A percentile compares a stretch with the other conserved stretches of the same genome.
These are phyloP conservation scores for Colletes collaris DNA, from an alignment of 2,888 invertebrate species.

Conservation along the genomic window DNA sequence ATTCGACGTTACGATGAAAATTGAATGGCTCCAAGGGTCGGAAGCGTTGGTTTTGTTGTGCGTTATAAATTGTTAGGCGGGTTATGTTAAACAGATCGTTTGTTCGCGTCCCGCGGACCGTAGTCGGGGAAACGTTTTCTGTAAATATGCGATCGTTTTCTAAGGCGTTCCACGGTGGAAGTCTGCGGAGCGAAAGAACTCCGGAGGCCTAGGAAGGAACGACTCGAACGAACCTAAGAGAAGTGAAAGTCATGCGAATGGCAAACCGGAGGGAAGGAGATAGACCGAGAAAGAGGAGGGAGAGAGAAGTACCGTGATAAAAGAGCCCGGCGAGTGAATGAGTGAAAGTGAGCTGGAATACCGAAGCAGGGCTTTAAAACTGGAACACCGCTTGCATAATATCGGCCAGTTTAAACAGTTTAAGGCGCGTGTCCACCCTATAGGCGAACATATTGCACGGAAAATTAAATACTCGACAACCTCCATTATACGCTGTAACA, in stretches of 20 bases:
- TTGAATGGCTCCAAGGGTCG: no score
- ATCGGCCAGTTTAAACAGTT: constrained; percentile 75
- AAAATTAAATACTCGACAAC: background rate
- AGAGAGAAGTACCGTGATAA: constrained; percentile 61
- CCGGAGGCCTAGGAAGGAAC: constrained; percentile 56
- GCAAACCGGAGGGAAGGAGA: constrained; percentile 32
- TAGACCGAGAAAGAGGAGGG: constrained; percentile 42
- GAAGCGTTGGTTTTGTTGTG: no score
- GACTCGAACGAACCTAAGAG: constrained; percentile 63
- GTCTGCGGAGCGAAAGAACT: constrained; percentile 22
- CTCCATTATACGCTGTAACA: no score
- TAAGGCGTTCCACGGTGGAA: constrained; percentile 52
- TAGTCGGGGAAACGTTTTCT: background rate
- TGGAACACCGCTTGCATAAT: constrained; percentile 82
- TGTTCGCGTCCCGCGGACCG: constrained; percentile 9
- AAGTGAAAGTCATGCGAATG: constrained; percentile 76
- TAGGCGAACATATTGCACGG: constrained; percentile 39
- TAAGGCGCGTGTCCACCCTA: constrained; percentile 65
- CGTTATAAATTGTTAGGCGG: no score
- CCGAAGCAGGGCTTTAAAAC: constrained; percentile 78
- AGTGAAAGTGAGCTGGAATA: constrained; percentile 81
- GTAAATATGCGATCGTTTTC: constrained; percentile 56
- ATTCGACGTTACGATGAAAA: no score
- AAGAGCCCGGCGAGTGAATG: constrained; percentile 76
- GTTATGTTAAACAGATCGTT: no score